Evolutionary conservation across 2,113 vertebrate genomes (phyloP).

Genomic region (Boleophthalmus pectinirostris): DNA sequence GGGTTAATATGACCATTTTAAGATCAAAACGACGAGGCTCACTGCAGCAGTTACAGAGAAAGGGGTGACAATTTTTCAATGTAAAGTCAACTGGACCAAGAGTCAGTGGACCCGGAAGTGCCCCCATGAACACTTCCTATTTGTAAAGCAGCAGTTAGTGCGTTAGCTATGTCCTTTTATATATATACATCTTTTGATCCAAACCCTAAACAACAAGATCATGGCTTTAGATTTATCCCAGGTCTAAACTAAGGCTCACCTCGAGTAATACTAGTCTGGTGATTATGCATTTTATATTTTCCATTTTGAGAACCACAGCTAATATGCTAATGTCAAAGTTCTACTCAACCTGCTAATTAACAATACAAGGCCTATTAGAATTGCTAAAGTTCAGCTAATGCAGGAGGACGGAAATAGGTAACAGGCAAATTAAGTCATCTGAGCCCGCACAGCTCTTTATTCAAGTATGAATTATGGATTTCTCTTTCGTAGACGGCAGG

Average conservation of each 20-base stretch:
- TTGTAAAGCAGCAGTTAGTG: too few relatives aligned
- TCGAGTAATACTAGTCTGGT: neutral
- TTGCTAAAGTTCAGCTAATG: constrained; percentile 13
- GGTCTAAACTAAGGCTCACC: neutral
- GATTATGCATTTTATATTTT: neutral
- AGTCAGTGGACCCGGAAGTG: too few relatives aligned
- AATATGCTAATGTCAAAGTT: constrained; percentile 7
- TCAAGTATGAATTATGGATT: constrained; percentile 9
- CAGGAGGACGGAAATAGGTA: constrained; percentile 9
- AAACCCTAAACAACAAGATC: too few relatives aligned
- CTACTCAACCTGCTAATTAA: constrained; percentile 5
- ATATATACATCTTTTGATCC: too few relatives aligned
- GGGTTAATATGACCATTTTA: too few relatives aligned
- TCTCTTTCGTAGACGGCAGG: constrained; percentile 4
- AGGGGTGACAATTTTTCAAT: too few relatives aligned
- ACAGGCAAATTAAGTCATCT: constrained; percentile 6
- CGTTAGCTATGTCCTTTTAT: too few relatives aligned
- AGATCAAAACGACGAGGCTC: too few relatives aligned
- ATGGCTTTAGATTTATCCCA: neutral
- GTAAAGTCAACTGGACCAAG: too few relatives aligned
- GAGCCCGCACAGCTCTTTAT: constrained; percentile 1
- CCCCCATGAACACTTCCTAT: too few relatives aligned
- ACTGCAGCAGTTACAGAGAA: too few relatives aligned
- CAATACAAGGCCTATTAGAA: constrained; percentile 8
- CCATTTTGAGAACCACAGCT: neutral